Conservation (phyloP, 2,797 vertebrate genomes). For the Manis pentadactyla region DNA sequence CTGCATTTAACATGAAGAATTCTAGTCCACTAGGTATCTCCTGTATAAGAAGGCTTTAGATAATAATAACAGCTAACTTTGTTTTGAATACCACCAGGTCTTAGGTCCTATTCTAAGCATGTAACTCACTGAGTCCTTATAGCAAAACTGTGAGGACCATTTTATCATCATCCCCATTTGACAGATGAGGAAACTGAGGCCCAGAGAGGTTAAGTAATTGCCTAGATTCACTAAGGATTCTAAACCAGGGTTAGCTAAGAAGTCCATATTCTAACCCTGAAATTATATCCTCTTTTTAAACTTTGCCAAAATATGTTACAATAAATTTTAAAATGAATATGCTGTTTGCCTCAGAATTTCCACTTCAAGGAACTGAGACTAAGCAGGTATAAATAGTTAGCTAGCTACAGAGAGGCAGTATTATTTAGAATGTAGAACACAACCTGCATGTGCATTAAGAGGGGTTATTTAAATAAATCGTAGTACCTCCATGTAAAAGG, state of each 20-base stretch:
- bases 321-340: neutral
- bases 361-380: neutral
- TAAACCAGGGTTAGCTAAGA: neutral
- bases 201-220: neutral
- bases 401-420: neutral
- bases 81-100: neutral
- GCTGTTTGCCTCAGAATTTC: neutral
- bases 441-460: neutral
- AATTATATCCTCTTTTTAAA: neutral
- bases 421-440: neutral
- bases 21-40: neutral
- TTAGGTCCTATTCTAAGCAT: neutral
- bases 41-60: neutral
- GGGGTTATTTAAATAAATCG: neutral
- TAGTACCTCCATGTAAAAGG: neutral
- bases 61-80: neutral
- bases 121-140: neutral
- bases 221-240: neutral
- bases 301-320: neutral
- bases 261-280: neutral
- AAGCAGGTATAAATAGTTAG: neutral
- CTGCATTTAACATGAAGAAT: neutral
- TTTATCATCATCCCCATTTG: neutral
- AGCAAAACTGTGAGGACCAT: neutral
- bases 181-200: neutral